A percentile compares a stretch with the other conserved stretches of the same genome.
phyloP scores from a whole-genome alignment of 2,113 vertebrate species.

The Donacobius atricapilla region DNA sequence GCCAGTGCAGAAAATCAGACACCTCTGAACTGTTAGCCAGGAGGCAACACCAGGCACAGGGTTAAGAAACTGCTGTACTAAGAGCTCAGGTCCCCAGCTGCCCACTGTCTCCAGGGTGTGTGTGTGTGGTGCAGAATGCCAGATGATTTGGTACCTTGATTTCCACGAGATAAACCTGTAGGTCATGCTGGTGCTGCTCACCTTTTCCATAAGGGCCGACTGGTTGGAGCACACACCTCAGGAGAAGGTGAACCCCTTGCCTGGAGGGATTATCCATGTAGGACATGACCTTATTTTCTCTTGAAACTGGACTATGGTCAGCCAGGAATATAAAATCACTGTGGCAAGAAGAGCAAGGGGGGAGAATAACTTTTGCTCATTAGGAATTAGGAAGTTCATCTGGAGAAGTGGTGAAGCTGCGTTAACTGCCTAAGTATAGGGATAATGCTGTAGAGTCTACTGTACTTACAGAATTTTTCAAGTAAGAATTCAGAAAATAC shows the following conservation, averaged over 20 bases:
- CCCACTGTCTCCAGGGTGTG: background rate
- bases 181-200: background rate
- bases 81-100: background rate
- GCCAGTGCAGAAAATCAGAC: background rate
- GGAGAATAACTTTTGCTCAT: background rate
- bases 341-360: background rate
- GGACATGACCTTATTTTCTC: background rate
- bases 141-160: background rate
- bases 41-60: background rate
- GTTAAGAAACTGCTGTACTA: background rate
- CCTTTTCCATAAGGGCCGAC: fast-evolving
- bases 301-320: background rate
- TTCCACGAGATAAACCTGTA: background rate
- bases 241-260: background rate
- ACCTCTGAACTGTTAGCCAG: background rate
- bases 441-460: background rate
- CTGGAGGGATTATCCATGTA: background rate
- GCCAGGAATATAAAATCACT: background rate
- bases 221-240: background rate
- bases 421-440: background rate
- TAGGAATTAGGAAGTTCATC: background rate
- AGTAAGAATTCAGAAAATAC: background rate
- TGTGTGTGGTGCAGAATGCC: fast-evolving
- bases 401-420: background rate
- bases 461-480: background rate